Conservation (phyloP, 2,797 vertebrate species). For the Triplophysa yarkandensis region DNA sequence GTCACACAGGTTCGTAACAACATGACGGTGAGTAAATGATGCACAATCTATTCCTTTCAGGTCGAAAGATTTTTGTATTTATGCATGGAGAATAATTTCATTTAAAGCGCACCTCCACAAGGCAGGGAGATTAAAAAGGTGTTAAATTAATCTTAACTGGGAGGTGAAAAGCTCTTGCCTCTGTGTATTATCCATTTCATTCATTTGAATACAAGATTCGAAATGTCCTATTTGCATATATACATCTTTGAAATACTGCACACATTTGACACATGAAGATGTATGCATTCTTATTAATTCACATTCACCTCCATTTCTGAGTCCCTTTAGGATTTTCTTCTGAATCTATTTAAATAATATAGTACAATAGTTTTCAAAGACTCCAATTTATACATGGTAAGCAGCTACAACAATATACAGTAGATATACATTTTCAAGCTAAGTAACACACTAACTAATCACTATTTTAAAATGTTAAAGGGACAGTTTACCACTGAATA, state of each 20-base stretch:
- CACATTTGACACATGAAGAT: slow-evolving; percentile 30
- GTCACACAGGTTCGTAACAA: background rate
- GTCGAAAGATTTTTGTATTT: background rate
- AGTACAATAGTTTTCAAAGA: background rate
- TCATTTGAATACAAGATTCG: slow-evolving; percentile 31
- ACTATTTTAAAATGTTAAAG: no score
- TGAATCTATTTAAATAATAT: slow-evolving; percentile 2
- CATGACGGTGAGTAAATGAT: background rate
- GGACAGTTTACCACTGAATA: no score
- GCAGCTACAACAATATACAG: background rate
- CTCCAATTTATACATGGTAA: background rate
- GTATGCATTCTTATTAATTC: slow-evolving; percentile 7
- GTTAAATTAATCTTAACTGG: slow-evolving; percentile 34
- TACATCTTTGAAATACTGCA: slow-evolving; percentile 27
- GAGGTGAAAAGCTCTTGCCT: background rate
- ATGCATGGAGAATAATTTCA: slow-evolving; percentile 9
- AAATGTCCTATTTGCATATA: slow-evolving; percentile 45
- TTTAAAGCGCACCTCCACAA: slow-evolving; percentile 42
- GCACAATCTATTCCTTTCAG: background rate
- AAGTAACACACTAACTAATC: background rate
- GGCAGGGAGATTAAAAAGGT: slow-evolving; percentile 18
- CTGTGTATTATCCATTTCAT: slow-evolving; percentile 27
- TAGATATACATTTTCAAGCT: no score
- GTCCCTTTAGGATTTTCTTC: background rate
- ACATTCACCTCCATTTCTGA: background rate